Evolutionary conservation across 2,113 vertebrate genomes (phyloP).

Genomic region (Accipiter cooperii): DNA sequence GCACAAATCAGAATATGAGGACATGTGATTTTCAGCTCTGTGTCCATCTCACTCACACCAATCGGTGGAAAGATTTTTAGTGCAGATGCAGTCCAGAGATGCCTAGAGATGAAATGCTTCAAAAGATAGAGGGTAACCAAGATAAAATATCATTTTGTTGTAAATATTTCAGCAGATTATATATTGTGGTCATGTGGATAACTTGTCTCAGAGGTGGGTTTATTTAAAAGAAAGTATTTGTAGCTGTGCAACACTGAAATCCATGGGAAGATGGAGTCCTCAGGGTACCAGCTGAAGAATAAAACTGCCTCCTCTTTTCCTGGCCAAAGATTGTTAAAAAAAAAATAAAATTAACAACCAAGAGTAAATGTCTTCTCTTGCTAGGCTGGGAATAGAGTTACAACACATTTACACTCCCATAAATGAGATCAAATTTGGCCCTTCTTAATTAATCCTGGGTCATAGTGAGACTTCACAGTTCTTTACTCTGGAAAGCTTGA

Average conservation of each 20-base stretch:
- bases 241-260: not conserved
- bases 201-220: not conserved
- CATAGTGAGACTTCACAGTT: not conserved
- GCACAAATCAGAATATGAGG: not conserved
- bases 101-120: not conserved
- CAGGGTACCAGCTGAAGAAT: not conserved
- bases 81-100: not conserved
- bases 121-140: not conserved
- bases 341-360: not conserved
- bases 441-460: slow-evolving; percentile 34
- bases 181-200: not conserved
- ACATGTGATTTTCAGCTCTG: not conserved
- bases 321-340: not conserved
- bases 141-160: not conserved
- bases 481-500: slow-evolving; percentile 22
- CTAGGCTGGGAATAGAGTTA: not conserved
- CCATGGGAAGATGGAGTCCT: not conserved
- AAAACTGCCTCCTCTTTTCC: not conserved
- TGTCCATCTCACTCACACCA: not conserved
- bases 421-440: slow-evolving; percentile 31
- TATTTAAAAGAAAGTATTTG: not conserved
- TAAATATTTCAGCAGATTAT: not conserved
- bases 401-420: not conserved
- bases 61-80: not conserved
- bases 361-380: not conserved